phyloP scores from a whole-genome alignment of 1,140 invertebrate species.

The Chironomus striatipennis region DNA sequence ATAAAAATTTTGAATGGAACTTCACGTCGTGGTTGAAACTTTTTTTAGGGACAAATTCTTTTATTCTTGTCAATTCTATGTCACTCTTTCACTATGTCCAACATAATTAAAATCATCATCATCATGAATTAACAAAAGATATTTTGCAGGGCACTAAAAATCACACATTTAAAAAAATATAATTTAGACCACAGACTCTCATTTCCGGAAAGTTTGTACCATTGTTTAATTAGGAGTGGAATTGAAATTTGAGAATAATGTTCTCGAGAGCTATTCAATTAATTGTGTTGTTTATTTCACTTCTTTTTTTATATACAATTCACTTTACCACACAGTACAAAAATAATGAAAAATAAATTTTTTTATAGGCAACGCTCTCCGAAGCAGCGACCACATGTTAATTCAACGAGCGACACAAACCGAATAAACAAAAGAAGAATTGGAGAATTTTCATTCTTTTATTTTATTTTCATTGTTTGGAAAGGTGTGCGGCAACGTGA shows the following conservation, averaged over 20 bases:
- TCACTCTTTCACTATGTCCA: no score
- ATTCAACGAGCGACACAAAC: constrained; percentile 20
- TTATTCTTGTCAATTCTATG: no score
- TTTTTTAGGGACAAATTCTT: no score
- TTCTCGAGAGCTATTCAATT: constrained; percentile 6
- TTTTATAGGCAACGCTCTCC: neutral
- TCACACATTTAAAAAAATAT: neutral
- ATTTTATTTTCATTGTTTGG: constrained; percentile 5
- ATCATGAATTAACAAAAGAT: no score
- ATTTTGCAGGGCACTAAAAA: neutral
- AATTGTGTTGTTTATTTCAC: constrained; percentile 13
- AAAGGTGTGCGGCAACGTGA: neutral
- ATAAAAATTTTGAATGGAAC: no score
- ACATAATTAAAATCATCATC: no score
- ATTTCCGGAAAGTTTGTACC: neutral
- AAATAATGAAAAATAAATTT: neutral
- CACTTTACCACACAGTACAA: neutral
- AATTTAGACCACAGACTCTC: constrained; percentile 1
- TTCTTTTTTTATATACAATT: neutral
- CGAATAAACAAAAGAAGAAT: constrained; percentile 23
- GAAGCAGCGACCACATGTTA: constrained; percentile 18
- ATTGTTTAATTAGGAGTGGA: constrained; percentile 6
- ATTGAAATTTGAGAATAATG: constrained; percentile 14
- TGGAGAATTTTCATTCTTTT: neutral
- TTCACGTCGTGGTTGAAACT: no score